Base-by-base conservation (phyloP, 23 tunicate genomes). In the Clavelina lepadiformis region DNA sequence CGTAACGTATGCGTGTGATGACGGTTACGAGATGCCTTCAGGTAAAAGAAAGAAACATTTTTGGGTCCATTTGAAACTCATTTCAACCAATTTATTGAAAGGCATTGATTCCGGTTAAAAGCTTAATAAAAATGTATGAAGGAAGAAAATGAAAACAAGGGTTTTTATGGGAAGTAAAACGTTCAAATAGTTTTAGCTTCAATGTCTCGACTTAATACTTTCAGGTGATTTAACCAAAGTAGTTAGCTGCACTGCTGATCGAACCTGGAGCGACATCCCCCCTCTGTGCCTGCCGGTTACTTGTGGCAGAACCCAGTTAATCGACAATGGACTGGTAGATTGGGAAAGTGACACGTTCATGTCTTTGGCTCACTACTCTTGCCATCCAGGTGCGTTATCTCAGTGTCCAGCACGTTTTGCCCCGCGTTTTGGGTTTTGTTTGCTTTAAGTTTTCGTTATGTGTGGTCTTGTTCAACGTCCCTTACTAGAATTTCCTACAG, bases 241-340 rank as follows among this genome's bases (percentile, higher is more conserved):
- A 27, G 27, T 59, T 1, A 58, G 35, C 25, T 89, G 97, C 51
- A 46, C 59, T 5, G 58, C 65, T 5, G 60, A 70, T 38, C 75
- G 89, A 19, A 59, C 36, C 19, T 89, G 87, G 83, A 56, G 71
- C 31, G 21, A 31, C 25, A 55, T 30, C 2, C 59, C 73, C 3
- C 97, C 97, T 1, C 49, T 26, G 13, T 89, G 97, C 62, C 62
- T 25, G 24, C 97, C 89, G 11, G 76, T 89, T 11, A 32, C 67
- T 31, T 89, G 97, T 47, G 91, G 91, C 37, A 34, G 36, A 30
- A 83, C 97, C 1, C 80, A 76, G 3, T 22, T 3, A 0, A 58
- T 78, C 0, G 65, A 47, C 47, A 63, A 86, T 50, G 85, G 85
- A 34, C 25, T 6, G 30, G 76, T 61, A 20, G 1, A 19, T 2